These are phyloP conservation scores for Channallabes apus DNA, from an alignment of 2,797 vertebrate species.

Conservation along the genomic window DNA sequence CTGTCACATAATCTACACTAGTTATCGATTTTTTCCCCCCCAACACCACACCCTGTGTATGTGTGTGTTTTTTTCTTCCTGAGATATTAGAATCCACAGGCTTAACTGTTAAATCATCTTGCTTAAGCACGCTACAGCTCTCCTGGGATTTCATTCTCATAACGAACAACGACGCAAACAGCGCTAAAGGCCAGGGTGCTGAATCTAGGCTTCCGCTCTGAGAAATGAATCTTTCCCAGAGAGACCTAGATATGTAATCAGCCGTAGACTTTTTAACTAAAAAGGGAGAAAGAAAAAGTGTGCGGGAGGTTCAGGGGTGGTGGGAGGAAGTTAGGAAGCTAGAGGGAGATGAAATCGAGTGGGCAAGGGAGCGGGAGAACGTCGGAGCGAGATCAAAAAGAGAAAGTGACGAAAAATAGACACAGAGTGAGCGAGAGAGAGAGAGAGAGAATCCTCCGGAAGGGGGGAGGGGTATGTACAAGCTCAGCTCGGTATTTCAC, in stretches of 20 bases:
- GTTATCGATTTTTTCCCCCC: neutral
- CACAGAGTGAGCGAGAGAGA: constrained; percentile 14
- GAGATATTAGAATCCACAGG: neutral
- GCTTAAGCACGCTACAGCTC: neutral
- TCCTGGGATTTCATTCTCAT: neutral
- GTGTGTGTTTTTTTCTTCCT: neutral
- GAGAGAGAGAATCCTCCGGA: constrained; percentile 30
- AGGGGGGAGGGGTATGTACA: neutral
- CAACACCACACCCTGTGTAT: neutral
- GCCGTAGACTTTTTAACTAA: constrained; percentile 45
- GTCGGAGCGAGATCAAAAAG: constrained; percentile 2
- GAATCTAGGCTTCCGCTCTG: constrained; percentile 33
- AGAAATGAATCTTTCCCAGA: constrained; percentile 43
- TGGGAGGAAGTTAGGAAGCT: neutral
- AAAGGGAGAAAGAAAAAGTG: constrained; percentile 37
- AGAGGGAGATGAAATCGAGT: constrained; percentile 38
- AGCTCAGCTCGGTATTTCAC: constrained; percentile 17
- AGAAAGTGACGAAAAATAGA: constrained; percentile 15
- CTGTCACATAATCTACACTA: neutral
- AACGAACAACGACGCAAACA: neutral
- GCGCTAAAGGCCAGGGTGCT: constrained; percentile 10
- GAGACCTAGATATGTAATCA: constrained; percentile 62
- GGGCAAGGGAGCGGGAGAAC: constrained; percentile 28
- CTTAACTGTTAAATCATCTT: neutral
- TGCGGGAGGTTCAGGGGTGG: neutral